Conservation (phyloP, 2,888 invertebrate genomes). For the Phortica okadai region DNA sequence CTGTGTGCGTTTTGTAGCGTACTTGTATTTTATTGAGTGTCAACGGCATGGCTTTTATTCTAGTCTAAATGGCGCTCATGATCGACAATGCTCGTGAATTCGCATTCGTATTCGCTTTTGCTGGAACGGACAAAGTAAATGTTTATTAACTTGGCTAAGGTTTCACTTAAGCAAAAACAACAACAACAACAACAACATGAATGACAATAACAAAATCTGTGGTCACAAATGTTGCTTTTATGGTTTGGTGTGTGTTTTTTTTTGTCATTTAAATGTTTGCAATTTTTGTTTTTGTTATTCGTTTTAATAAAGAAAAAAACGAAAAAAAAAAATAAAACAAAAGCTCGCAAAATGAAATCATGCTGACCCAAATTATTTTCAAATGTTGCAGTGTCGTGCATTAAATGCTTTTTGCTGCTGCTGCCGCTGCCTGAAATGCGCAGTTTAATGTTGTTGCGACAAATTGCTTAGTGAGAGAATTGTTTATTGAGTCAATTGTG, state of each 20-base stretch:
- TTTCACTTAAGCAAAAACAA: neutral
- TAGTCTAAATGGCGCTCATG: neutral
- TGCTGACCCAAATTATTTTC: slow-evolving; percentile 30
- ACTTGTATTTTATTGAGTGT: slow-evolving; percentile 28
- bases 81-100: no score
- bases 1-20: neutral
- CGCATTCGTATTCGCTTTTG: neutral
- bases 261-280: slow-evolving; percentile 1
- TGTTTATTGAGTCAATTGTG: slow-evolving; percentile 10
- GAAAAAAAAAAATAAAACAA: neutral
- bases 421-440: neutral
- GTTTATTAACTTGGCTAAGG: slow-evolving; percentile 48
- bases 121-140: slow-evolving; percentile 44
- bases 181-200: neutral
- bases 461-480: slow-evolving; percentile 19
- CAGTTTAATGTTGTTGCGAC: slow-evolving; percentile 13
- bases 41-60: slow-evolving; percentile 24
- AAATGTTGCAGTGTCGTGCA: slow-evolving; percentile 2
- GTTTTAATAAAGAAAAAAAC: neutral
- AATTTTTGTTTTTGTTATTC: neutral
- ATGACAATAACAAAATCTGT: neutral
- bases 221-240: slow-evolving; percentile 5
- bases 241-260: slow-evolving; percentile 41
- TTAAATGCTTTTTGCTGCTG: neutral
- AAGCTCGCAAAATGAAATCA: slow-evolving; percentile 12